A percentile compares a stretch with the other conserved stretches of the same genome.
phyloP scores from a whole-genome alignment of 2,113 vertebrate species.

The Callopanchax toddi region DNA sequence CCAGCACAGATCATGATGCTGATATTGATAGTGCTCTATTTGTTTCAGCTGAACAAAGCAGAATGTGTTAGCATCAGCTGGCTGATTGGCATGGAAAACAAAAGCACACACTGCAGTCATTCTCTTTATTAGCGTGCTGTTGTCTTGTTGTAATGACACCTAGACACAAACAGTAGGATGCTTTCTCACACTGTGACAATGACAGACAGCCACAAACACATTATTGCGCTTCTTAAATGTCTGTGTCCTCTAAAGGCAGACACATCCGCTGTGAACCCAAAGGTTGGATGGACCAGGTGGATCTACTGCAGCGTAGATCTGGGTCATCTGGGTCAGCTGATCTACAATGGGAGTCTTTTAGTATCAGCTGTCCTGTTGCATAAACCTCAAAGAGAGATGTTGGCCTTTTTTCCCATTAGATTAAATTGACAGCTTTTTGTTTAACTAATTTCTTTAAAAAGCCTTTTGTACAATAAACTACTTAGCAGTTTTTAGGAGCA shows the following conservation, averaged over 20 bases:
- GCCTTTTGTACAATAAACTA: neutral
- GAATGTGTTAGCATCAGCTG: constrained; percentile 50
- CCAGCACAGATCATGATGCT: constrained; percentile 41
- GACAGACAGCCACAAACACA: constrained; percentile 51
- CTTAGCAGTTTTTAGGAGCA: neutral
- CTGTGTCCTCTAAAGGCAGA: neutral
- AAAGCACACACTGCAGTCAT: constrained; percentile 42
- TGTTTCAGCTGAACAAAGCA: constrained; percentile 61
- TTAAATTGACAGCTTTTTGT: too few relatives aligned
- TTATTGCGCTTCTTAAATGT: neutral
- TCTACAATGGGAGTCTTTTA: neutral
- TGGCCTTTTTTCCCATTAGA: too few relatives aligned
- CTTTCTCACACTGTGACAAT: constrained; percentile 50
- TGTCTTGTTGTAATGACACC: constrained; percentile 69
- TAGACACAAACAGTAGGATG: constrained; percentile 56
- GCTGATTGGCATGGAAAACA: constrained; percentile 65
- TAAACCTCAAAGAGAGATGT: neutral
- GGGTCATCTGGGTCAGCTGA: neutral
- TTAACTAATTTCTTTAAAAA: too few relatives aligned
- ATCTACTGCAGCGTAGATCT: neutral
- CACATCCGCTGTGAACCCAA: neutral
- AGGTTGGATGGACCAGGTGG: neutral
- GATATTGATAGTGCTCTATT: constrained; percentile 64
- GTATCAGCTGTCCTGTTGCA: neutral
- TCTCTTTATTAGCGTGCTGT: constrained; percentile 60